Base-by-base conservation (phyloP, 2,113 vertebrate genomes). In the Scophthalmus maximus region DNA sequence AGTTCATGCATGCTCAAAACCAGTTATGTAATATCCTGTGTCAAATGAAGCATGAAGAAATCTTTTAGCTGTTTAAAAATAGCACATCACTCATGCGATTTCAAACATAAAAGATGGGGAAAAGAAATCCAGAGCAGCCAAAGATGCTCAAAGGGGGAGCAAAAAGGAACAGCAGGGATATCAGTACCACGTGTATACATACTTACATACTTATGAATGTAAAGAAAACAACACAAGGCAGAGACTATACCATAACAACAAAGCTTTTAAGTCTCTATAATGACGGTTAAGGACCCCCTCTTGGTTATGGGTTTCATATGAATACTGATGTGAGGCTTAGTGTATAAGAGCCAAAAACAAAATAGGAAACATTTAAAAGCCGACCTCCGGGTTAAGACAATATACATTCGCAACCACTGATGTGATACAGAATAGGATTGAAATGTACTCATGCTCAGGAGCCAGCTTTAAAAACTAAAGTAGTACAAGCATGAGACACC, bases 41-140 rank as follows among this genome's bases (percentile, higher is more conserved):
- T 83, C 80, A 87, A 86, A 86, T 78, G 71, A 92, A 89, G 82
- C 89, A 18, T 72, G 78, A 68, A 4, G 17, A 82, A 83, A 84
- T 86, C 51, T 82, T 86, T 81, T 64, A 79, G 76, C 65, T 18
- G 47, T 63, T 78, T 87, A 86, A 84, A 90, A 89, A 87, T 83
- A 91, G 84, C 78, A 55, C 76, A 79, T 84, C 68, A 63, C 83
- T 90, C 75, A 71, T 55, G 18, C n/a, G 69, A 68, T 53, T 83
- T 75, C 34, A 81, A 75, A 84, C 60, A 82, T 68, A 59, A 80
- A 81, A 82, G 79, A 81, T 4, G 27, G 73, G 40, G 64, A 38
- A 40, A 64, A 57, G 53, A 47, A 53, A 68, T 53, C n/a, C 29
- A 50, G 25, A 62, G 57, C 53, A 53, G 50, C 42, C 60, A 59